These are phyloP conservation scores for Margarornis squamiger DNA, from an alignment of 2,797 vertebrate genomes.

Conservation along the genomic window DNA sequence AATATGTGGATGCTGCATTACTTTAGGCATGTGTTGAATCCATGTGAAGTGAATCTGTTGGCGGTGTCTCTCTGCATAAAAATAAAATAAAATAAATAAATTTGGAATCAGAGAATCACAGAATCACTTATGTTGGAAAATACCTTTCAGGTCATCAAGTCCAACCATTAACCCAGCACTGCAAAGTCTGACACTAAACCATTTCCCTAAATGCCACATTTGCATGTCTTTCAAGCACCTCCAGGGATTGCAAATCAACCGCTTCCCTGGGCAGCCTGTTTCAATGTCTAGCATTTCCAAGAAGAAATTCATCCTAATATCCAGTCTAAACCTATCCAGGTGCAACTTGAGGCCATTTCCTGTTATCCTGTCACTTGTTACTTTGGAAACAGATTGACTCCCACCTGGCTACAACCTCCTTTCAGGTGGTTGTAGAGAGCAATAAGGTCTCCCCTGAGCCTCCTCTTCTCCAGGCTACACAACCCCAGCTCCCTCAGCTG, in stretches of 20 bases:
- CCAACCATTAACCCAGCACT: neutral
- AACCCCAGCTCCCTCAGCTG: accelerated
- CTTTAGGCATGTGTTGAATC: neutral
- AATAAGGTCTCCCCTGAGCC: accelerated
- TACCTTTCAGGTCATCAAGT: neutral
- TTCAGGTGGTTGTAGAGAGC: neutral
- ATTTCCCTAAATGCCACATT: neutral
- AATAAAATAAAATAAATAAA: no score
- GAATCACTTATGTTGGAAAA: neutral
- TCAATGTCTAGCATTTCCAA: neutral
- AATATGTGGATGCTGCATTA: accelerated
- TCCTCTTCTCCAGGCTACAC: neutral
- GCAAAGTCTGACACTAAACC: neutral
- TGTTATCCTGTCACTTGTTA: neutral
- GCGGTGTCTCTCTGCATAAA: neutral
- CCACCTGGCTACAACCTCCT: neutral
- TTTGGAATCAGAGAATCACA: neutral
- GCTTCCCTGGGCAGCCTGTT: neutral
- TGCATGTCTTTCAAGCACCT: neutral
- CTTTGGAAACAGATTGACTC: accelerated
- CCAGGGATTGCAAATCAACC: neutral
- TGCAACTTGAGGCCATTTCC: neutral
- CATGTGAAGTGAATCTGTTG: neutral
- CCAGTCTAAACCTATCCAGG: neutral
- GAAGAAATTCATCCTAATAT: neutral